Evolutionary conservation across 2,888 invertebrate species (phyloP).

Genomic region (Sarcophaga variegata): DNA sequence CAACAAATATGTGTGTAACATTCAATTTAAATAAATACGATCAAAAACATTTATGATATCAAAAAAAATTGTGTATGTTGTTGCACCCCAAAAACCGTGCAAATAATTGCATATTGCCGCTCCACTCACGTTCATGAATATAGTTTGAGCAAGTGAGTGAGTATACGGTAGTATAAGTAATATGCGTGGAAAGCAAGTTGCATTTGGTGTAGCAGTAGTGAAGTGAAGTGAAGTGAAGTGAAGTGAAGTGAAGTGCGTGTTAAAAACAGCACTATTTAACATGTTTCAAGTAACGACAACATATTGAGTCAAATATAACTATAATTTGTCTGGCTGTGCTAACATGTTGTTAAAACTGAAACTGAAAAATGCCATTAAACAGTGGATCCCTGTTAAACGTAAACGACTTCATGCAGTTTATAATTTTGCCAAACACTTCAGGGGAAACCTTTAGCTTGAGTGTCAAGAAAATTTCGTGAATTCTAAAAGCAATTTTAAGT

Average conservation of each 20-base stretch:
- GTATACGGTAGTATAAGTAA: too few species aligned
- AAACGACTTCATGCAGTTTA: too few species aligned
- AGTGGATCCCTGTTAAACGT: neutral
- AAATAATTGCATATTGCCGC: conserved; percentile 58
- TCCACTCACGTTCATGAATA: neutral
- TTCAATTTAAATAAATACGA: conserved; percentile 28
- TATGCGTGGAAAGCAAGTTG: too few species aligned
- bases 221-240: conserved; percentile 34
- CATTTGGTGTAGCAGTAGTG: too few species aligned
- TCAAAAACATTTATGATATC: conserved; percentile 57
- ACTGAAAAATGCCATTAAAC: conserved; percentile 28
- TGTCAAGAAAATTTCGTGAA: too few species aligned
- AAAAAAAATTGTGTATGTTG: neutral
- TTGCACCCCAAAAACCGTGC: conserved; percentile 45
- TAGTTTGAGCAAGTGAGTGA: neutral
- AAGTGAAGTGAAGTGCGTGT: conserved; percentile 48
- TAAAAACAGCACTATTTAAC: conserved; percentile 38
- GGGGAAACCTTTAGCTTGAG: conserved; percentile 13
- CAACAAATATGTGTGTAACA: neutral
- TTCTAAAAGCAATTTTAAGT: conserved; percentile 25
- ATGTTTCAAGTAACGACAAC: conserved; percentile 33
- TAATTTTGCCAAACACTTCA: neutral
- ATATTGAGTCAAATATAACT: conserved; percentile 47
- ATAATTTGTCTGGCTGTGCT: conserved; percentile 48
- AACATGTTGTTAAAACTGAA: conserved; percentile 14